These are phyloP conservation scores for Macaria liturata DNA, from an alignment of 2,888 invertebrate genomes.

Conservation along the genomic window DNA sequence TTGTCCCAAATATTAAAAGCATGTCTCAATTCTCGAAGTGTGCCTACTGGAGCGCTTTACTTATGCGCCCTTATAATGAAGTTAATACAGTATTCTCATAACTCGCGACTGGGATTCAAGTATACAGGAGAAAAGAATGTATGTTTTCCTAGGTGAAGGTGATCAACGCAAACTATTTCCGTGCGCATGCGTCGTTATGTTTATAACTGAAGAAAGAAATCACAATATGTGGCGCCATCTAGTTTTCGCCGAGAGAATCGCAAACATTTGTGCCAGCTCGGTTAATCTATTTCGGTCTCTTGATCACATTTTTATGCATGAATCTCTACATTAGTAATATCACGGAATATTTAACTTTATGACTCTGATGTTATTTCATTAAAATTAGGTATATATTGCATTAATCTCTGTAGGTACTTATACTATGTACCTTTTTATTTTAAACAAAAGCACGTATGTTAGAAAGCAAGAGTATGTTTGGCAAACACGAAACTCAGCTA, in stretches of 20 bases:
- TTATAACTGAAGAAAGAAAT: slow-evolving; percentile 44
- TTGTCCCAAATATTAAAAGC: too few species aligned
- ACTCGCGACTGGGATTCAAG: too few species aligned
- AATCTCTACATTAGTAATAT: slow-evolving; percentile 42
- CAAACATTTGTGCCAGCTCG: slow-evolving; percentile 64
- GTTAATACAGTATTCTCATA: too few species aligned
- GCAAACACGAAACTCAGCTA: not conserved
- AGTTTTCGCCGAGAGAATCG: slow-evolving; percentile 55
- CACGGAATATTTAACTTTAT: not conserved
- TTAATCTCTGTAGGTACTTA: not conserved
- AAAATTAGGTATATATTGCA: not conserved
- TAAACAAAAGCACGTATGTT: not conserved
- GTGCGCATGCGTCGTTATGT: slow-evolving; percentile 69
- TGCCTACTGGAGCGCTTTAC: too few species aligned
- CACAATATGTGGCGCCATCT: slow-evolving; percentile 69
- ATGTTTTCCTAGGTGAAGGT: slow-evolving; percentile 78
- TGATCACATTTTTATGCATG: slow-evolving; percentile 46
- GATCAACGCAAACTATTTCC: slow-evolving; percentile 73
- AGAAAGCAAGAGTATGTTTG: not conserved
- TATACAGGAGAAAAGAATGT: too few species aligned
- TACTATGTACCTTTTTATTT: not conserved
- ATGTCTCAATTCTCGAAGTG: too few species aligned
- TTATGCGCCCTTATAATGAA: too few species aligned
- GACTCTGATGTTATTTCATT: too few species aligned
- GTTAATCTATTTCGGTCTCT: slow-evolving; percentile 65